Evolutionary conservation across 1,140 invertebrate genomes (phyloP), one percentile per base, ranked within the genome.

Genomic region (Rhagoletis pomonella): DNA sequence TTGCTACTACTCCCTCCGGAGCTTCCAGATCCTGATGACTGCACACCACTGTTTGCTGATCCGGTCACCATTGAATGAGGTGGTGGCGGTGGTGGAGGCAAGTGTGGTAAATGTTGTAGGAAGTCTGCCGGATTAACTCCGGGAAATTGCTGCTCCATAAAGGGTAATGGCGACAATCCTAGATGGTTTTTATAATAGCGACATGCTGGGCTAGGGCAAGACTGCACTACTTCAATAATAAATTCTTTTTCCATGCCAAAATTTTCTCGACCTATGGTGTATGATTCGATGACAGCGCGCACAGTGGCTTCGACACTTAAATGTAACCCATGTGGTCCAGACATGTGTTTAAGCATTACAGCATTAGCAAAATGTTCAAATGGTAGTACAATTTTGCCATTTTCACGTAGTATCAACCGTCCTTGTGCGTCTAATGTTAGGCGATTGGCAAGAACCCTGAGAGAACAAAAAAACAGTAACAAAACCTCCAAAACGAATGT

Each of bases 161-260:
- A 93, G 7, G 91, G 91, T 89, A 92, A 88, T 9, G 91, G 95
- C n/a, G 96, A 96, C 89, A 97, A 94, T 90, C 96, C 96, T 92
- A 97, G 93, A 91, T 97, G 96, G 93, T 96, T 97, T 91, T 97
- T 97, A 90, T 97, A 97, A 91, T 96, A 97, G 42, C 96, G 95
- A 90, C 97, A 97, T 55, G 96, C 96, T 47, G 96, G 96, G 93
- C 97, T 97, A 0, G 96, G 97, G 90, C 97, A 97, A 88, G 97
- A 97, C 92, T 97, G 96, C 12, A 97, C 96, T 58, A 97, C 96
- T 93, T 97, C 96, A 87, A 97, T 95, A 64, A 97, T 97, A 90
- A 97, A 97, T 91, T 97, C 97, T 91, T 97, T 97, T 92, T 97
- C 97, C 96, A 97, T 97, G 44, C 97, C 97, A 94, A 97, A 97